Conservation (phyloP, 2,888 invertebrate genomes). For the Elgonia sp. region DNA sequence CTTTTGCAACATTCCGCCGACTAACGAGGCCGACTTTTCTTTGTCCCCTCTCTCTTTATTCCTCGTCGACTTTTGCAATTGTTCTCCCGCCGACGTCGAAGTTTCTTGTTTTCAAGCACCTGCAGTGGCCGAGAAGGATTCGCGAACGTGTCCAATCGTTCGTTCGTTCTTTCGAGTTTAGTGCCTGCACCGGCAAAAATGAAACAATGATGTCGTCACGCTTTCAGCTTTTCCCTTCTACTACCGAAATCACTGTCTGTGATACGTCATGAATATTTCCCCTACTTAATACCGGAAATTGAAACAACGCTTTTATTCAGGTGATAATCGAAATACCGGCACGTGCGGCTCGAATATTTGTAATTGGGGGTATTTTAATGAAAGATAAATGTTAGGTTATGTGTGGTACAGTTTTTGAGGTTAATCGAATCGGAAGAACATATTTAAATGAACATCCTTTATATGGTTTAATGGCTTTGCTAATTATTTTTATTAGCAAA, state of each 20-base stretch:
- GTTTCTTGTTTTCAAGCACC: constrained; percentile 69
- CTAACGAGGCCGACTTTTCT: constrained; percentile 68
- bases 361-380: no score
- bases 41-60: not conserved
- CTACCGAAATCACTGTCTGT: not conserved
- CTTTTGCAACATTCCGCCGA: constrained; percentile 34
- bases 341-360: no score
- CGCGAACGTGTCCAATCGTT: constrained; percentile 75
- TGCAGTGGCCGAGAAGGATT: constrained; percentile 67
- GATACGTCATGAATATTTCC: constrained; percentile 60
- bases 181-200: constrained; percentile 60
- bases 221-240: constrained; percentile 11
- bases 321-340: no score
- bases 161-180: constrained; percentile 49
- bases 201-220: constrained; percentile 65
- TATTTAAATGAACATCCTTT: no score
- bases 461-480: no score
- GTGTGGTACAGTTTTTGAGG: no score
- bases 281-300: constrained; percentile 31
- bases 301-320: not conserved
- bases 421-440: no score
- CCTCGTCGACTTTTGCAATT: constrained; percentile 65
- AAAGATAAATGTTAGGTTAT: no score
- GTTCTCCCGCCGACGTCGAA: constrained; percentile 67
- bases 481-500: no score